These are phyloP conservation scores for Amblyjoppa proteus DNA, from an alignment of 2,888 invertebrate species.

Conservation along the genomic window DNA sequence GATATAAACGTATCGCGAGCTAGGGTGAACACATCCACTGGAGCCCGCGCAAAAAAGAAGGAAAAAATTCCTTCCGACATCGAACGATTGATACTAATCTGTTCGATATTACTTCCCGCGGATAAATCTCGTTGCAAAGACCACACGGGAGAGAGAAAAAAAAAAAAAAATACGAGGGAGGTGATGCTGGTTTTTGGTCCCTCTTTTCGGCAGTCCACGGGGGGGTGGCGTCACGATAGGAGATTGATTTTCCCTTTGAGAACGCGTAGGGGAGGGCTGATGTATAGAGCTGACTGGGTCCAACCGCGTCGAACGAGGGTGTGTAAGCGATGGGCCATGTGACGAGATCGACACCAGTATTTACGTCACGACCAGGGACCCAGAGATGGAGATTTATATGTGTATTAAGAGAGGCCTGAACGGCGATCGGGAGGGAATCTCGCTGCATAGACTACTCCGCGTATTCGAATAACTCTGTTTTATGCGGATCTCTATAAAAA, in stretches of 20 bases:
- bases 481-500: not conserved
- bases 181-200: conserved; percentile 50
- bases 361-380: conserved; percentile 57
- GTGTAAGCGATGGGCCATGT: conserved; percentile 39
- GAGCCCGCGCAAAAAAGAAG: not conserved
- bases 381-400: conserved; percentile 56
- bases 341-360: conserved; percentile 57
- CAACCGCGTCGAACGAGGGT: conserved; percentile 17
- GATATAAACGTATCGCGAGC: not conserved
- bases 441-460: not conserved
- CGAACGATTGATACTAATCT: conserved; percentile 30
- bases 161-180: conserved; percentile 21
- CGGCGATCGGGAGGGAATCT: not conserved
- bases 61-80: conserved; percentile 19
- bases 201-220: conserved; percentile 44
- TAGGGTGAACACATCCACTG: not conserved
- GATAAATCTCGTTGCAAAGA: conserved; percentile 48
- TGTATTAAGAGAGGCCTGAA: not conserved
- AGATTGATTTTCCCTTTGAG: conserved; percentile 66
- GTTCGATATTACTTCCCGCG: conserved; percentile 29
- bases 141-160: not conserved
- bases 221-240: conserved; percentile 60
- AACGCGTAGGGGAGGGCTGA: conserved; percentile 39
- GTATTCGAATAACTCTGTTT: not conserved
- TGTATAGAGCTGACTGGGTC: conserved; percentile 28